phyloP scores from a whole-genome alignment of 2,113 vertebrate genomes.

The Psophia crepitans region DNA sequence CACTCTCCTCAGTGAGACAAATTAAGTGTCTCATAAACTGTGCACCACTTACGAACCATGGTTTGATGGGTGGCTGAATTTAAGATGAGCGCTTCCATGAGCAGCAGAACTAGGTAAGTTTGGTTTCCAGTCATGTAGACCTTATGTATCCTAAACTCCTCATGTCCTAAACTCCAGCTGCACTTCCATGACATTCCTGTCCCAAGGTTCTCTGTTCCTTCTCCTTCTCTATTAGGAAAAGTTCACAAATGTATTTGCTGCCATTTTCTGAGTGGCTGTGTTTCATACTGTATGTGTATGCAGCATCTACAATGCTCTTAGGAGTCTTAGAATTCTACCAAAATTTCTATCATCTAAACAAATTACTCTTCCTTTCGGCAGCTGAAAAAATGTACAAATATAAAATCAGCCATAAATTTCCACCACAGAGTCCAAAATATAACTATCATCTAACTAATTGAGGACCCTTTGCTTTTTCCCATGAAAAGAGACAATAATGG shows the following conservation, averaged over 20 bases:
- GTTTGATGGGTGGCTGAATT: neutral
- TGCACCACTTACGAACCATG: neutral
- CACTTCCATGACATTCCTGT: neutral
- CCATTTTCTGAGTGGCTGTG: neutral
- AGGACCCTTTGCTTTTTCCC: neutral
- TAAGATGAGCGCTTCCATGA: neutral
- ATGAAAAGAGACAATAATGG: neutral
- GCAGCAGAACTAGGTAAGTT: neutral
- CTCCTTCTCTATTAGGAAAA: neutral
- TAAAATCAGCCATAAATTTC: neutral
- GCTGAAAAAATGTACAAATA: neutral
- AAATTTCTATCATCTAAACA: neutral
- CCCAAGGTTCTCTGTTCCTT: neutral
- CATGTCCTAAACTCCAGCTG: neutral
- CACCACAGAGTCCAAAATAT: neutral
- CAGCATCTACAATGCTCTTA: neutral
- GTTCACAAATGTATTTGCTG: neutral
- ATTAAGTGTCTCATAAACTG: neutral
- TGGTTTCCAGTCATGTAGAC: neutral
- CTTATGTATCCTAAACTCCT: neutral
- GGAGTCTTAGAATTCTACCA: neutral
- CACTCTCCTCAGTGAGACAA: neutral
- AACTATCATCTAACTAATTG: neutral
- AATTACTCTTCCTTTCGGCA: neutral
- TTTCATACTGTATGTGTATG: neutral